Evolutionary conservation across 2,797 vertebrate genomes (phyloP).

Genomic region (Microcaecilia unicolor): DNA sequence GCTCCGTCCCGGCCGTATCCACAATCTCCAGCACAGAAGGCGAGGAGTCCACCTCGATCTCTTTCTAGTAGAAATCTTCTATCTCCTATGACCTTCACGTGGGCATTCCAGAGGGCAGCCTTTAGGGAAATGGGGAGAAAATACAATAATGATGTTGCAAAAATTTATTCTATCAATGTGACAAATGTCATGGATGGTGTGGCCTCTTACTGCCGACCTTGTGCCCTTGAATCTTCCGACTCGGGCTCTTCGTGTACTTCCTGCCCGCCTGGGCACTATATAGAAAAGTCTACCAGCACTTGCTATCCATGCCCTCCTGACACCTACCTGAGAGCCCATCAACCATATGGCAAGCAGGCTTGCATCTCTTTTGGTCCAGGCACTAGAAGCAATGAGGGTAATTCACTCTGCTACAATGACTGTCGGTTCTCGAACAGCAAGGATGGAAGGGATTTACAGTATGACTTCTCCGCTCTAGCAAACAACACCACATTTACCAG

Average conservation of each 20-base stretch:
- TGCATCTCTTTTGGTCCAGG: constrained; percentile 81
- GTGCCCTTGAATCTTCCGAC: constrained; percentile 48
- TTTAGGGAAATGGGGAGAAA: no score
- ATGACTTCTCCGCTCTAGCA: constrained; percentile 70
- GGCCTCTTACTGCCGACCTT: constrained; percentile 78
- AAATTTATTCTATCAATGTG: constrained; percentile 81
- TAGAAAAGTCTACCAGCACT: constrained; percentile 53
- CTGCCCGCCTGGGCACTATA: constrained; percentile 73
- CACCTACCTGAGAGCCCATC: constrained; percentile 64
- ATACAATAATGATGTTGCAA: constrained; percentile 73
- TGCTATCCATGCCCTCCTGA: constrained; percentile 68
- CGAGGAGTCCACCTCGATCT: constrained; percentile 95
- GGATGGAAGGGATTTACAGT: constrained; percentile 39
- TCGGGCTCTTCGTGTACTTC: constrained; percentile 69
- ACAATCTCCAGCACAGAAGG: constrained; percentile 93
- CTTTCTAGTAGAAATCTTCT: constrained; percentile 96
- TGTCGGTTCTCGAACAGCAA: constrained; percentile 49
- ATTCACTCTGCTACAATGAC: constrained; percentile 75
- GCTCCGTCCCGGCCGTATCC: constrained; percentile 91
- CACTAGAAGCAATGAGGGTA: constrained; percentile 71
- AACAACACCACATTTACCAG: constrained; percentile 51
- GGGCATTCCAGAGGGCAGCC: no score
- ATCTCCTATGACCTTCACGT: no score
- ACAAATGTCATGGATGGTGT: constrained; percentile 80
- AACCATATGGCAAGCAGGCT: constrained; percentile 56